A percentile compares a stretch with the other conserved stretches of the same genome.
Evolutionary conservation across 1,140 invertebrate species (phyloP).

Genomic region (Thaumatotibia leucotreta): DNA sequence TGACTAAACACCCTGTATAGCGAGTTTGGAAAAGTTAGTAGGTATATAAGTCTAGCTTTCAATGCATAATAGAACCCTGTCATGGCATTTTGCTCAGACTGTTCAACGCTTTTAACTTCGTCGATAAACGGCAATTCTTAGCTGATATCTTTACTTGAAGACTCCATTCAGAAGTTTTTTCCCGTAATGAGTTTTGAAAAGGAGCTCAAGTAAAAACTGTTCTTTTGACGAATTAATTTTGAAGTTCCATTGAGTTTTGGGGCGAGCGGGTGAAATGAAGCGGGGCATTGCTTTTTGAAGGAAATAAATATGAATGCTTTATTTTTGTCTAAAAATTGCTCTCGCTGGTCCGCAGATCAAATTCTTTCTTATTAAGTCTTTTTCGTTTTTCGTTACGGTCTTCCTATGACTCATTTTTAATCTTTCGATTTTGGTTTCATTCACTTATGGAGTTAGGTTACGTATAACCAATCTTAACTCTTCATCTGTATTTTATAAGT

Average conservation of each 20-base stretch:
- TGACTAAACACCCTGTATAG: too few relatives aligned
- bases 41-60: too few relatives aligned
- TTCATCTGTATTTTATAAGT: too few relatives aligned
- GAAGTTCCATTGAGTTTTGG: background rate
- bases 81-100: background rate
- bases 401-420: too few relatives aligned
- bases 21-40: too few relatives aligned
- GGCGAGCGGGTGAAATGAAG: background rate
- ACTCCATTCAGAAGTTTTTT: background rate
- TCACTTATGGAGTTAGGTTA: too few relatives aligned
- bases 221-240: constrained; percentile 10
- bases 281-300: constrained; percentile 1
- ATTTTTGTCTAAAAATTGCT: background rate
- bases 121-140: background rate
- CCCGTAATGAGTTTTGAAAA: background rate
- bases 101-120: background rate
- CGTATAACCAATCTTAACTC: too few relatives aligned
- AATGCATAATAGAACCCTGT: too few relatives aligned
- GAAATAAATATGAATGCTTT: background rate
- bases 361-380: background rate
- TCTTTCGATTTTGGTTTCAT: too few relatives aligned
- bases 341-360: background rate
- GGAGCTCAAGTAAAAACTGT: background rate
- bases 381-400: background rate
- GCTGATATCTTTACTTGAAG: constrained; percentile 6